Evolutionary conservation across 1,140 invertebrate species (phyloP).

Genomic region (Bombus sibiricus): DNA sequence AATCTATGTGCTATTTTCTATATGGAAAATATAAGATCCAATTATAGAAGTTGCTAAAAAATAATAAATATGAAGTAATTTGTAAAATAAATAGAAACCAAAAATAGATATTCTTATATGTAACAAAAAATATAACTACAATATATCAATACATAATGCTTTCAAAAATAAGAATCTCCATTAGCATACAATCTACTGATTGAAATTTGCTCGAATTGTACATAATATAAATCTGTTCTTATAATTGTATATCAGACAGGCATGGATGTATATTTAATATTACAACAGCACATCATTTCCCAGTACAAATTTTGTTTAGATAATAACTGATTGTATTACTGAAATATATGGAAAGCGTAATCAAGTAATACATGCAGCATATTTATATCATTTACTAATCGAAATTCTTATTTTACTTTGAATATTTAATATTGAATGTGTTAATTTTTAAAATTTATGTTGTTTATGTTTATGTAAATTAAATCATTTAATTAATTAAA

Average conservation of each 20-base stretch:
- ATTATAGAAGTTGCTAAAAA: conserved; percentile 1
- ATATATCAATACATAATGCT: conserved; percentile 10
- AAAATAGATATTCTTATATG: conserved; percentile 50
- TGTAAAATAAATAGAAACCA: conserved; percentile 19
- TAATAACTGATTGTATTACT: conserved; percentile 1
- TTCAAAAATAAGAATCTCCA: conserved; percentile 10
- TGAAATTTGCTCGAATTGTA: neutral
- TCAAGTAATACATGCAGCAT: neutral
- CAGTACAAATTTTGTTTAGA: neutral
- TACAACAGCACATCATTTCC: neutral
- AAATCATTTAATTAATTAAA: neutral
- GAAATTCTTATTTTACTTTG: neutral
- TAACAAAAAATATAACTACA: conserved; percentile 35
- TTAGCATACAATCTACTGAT: neutral
- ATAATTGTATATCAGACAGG: neutral
- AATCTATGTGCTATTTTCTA: conserved; percentile 5
- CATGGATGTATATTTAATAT: neutral
- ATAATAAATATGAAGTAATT: conserved; percentile 33
- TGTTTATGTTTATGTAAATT: neutral
- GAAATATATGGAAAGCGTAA: conserved; percentile 11
- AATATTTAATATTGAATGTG: neutral
- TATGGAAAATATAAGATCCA: neutral
- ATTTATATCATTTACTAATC: neutral
- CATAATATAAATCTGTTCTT: neutral
- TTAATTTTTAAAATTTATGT: neutral